phyloP scores from a whole-genome alignment of 1,140 invertebrate species.

The Scaptomyza graminum region DNA sequence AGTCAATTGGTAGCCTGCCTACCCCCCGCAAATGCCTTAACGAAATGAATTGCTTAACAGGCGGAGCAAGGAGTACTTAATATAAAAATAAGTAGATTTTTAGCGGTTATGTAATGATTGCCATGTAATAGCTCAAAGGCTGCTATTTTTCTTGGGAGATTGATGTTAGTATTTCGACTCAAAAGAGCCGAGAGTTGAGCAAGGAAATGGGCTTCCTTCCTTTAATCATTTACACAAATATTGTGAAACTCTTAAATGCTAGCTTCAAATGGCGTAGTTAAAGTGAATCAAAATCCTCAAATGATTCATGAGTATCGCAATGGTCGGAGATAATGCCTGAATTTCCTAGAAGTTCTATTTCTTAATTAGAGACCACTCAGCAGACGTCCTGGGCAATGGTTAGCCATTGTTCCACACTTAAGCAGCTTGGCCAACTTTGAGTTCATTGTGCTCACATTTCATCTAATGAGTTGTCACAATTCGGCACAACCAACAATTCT shows the following conservation, averaged over 20 bases:
- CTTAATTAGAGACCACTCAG: slow-evolving; percentile 53
- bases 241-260: not conserved
- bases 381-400: slow-evolving; percentile 15
- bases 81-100: not conserved
- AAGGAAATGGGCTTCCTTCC: no score
- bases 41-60: slow-evolving; percentile 9
- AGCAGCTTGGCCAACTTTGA: slow-evolving; percentile 23
- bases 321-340: not conserved
- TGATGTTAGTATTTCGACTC: not conserved
- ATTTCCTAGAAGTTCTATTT: slow-evolving; percentile 39
- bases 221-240: no score
- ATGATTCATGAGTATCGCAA: slow-evolving; percentile 7
- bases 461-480: slow-evolving; percentile 65
- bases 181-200: no score
- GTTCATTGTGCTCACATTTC: slow-evolving; percentile 56
- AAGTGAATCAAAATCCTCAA: not conserved
- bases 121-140: not conserved
- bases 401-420: slow-evolving; percentile 31
- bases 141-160: not conserved
- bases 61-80: not conserved
- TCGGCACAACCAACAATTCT: slow-evolving; percentile 29
- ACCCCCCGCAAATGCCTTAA: slow-evolving; percentile 11
- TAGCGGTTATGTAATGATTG: not conserved
- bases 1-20: not conserved
- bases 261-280: not conserved